phyloP scores from a whole-genome alignment of 2,888 invertebrate species.

The Luffia ferchaultella region DNA sequence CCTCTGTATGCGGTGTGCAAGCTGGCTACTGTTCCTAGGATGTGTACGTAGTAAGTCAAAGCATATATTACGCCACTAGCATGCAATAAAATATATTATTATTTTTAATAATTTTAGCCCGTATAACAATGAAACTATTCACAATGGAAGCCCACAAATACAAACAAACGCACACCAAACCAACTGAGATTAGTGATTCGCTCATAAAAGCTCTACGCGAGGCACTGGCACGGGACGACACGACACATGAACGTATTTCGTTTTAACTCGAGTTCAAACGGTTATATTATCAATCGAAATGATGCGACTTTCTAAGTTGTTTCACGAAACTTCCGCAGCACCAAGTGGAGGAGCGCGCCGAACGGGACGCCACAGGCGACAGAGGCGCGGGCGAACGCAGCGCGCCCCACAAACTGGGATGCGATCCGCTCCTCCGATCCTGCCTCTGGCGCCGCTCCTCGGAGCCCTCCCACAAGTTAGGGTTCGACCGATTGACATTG shows the following conservation, averaged over 20 bases:
- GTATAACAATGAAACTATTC: neutral
- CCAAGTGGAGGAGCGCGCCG: conserved; percentile 74
- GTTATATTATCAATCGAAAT: conserved; percentile 69
- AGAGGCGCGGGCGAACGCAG: conserved; percentile 20
- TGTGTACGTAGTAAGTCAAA: too few relatives aligned
- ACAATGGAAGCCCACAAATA: conserved; percentile 5
- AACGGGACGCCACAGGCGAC: conserved; percentile 31
- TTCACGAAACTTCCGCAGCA: conserved; percentile 83
- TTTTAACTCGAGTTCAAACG: neutral
- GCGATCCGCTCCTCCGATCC: conserved; percentile 47
- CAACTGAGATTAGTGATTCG: conserved; percentile 1
- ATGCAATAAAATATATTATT: neutral
- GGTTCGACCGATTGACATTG: conserved; percentile 56
- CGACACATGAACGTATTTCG: neutral
- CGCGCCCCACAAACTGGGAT: conserved; percentile 36
- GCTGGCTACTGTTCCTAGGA: too few relatives aligned
- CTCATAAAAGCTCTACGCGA: neutral
- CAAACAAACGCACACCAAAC: conserved; percentile 12
- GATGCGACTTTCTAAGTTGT: conserved; percentile 79
- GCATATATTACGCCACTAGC: too few relatives aligned
- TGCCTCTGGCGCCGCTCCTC: conserved; percentile 36
- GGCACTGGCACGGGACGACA: neutral
- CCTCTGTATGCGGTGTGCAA: too few relatives aligned
- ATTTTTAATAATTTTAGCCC: neutral
- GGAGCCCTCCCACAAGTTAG: conserved; percentile 47